These are phyloP conservation scores for Zoanthus sansibaricus DNA, from an alignment of 92 coral and sea anemone species.

Conservation along the genomic window DNA sequence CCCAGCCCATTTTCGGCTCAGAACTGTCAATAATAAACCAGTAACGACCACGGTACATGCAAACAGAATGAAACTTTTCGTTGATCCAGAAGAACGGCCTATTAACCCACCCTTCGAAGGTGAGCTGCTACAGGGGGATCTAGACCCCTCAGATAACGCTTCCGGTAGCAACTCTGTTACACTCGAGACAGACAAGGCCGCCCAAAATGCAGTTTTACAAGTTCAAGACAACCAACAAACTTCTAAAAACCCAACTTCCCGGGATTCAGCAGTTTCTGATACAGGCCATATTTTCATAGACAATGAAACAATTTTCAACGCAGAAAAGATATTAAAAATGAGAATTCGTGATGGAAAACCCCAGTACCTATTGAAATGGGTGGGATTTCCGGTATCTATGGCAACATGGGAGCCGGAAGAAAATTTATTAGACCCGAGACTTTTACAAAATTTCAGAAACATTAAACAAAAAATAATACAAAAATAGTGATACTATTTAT, in stretches of 20 bases:
- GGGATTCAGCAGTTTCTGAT: background rate
- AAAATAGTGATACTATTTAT: no score
- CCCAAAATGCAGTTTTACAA: background rate
- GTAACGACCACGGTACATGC: slow-evolving; percentile 63
- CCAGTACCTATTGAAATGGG: slow-evolving; percentile 20
- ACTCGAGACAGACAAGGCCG: background rate
- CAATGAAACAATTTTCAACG: slow-evolving; percentile 14
- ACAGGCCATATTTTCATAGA: background rate
- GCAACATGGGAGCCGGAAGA: slow-evolving; percentile 43
- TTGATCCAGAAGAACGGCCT: slow-evolving; percentile 56
- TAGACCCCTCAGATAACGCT: slow-evolving; percentile 5
- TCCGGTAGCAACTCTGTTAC: background rate
- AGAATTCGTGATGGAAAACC: background rate
- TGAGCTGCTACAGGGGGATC: background rate
- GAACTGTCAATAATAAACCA: slow-evolving; percentile 47
- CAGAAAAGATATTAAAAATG: background rate
- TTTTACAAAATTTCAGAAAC: background rate
- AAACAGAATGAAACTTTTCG: slow-evolving; percentile 55
- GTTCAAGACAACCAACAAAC: background rate
- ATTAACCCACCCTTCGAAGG: slow-evolving; percentile 46
- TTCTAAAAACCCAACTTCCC: background rate
- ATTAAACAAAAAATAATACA: background rate
- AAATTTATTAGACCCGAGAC: slow-evolving; percentile 3
- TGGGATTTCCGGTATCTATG: slow-evolving; percentile 15
- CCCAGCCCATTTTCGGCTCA: slow-evolving; percentile 55